Evolutionary conservation across 2,113 vertebrate species (phyloP).

Genomic region (Speoplatyrhinus poulsoni): DNA sequence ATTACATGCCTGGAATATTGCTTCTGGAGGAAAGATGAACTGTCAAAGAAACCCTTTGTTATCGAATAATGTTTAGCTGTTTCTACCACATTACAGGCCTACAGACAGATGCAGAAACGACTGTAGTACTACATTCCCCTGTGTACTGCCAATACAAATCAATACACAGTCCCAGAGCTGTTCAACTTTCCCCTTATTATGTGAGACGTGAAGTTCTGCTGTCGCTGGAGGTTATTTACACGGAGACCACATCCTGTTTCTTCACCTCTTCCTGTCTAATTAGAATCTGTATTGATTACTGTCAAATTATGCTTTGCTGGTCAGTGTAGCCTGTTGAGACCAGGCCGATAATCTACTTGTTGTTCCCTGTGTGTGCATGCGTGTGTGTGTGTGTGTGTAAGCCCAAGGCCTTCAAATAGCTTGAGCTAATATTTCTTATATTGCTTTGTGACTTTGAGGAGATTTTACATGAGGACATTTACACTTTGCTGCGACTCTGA

Average conservation of each 20-base stretch:
- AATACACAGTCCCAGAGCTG: not conserved
- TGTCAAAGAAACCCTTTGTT: not conserved
- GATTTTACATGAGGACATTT: constrained; percentile 6
- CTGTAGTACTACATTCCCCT: no score
- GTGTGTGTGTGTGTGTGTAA: not conserved
- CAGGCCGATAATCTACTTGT: constrained; percentile 41
- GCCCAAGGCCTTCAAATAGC: constrained; percentile 8
- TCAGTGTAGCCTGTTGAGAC: constrained; percentile 32
- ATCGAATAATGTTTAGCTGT: not conserved
- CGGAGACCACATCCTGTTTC: no score
- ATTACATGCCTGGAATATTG: not conserved
- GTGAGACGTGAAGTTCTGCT: no score
- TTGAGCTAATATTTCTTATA: not conserved
- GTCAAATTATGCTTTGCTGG: constrained; percentile 52
- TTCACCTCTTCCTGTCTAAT: constrained; percentile 17
- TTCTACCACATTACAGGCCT: not conserved
- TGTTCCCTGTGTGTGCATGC: not conserved
- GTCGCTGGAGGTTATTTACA: no score
- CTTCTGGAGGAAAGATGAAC: not conserved
- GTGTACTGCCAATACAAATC: constrained; percentile 30
- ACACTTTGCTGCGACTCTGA: constrained; percentile 7
- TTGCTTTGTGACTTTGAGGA: not conserved
- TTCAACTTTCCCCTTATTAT: no score
- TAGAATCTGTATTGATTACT: constrained; percentile 51
- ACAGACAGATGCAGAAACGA: no score